Conservation (phyloP, 2,888 invertebrate species). For the Andrena trimmerana region DNA sequence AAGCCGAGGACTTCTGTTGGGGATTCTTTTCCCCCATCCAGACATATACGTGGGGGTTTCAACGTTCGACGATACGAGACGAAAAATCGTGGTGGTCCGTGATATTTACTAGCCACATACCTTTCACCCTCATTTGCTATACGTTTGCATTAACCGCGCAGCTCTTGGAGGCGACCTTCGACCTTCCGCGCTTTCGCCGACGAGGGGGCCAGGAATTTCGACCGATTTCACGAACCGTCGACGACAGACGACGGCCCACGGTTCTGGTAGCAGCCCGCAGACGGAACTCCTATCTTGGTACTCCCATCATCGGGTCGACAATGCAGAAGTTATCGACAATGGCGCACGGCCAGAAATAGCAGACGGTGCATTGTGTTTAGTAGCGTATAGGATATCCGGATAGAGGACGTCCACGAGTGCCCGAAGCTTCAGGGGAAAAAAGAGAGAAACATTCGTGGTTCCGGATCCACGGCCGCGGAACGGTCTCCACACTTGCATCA, state of each 20-base stretch:
- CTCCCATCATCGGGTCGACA: conserved; percentile 72
- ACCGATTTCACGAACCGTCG: conserved; percentile 63
- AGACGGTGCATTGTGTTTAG: conserved; percentile 80
- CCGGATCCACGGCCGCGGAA: conserved; percentile 45
- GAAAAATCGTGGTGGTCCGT: conserved; percentile 15
- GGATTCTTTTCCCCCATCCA: too few species aligned
- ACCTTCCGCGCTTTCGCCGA: conserved; percentile 45
- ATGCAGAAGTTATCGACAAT: conserved; percentile 81
- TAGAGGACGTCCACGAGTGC: conserved; percentile 58
- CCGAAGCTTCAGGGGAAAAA: conserved; percentile 19
- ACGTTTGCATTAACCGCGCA: conserved; percentile 37
- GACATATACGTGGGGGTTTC: background rate
- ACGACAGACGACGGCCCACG: conserved; percentile 50
- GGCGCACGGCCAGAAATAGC: conserved; percentile 80
- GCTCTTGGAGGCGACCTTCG: conserved; percentile 51
- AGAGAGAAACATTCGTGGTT: conserved; percentile 45
- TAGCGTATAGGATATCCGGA: conserved; percentile 76
- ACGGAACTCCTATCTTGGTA: conserved; percentile 66
- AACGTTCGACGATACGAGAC: background rate
- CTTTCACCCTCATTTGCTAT: conserved; percentile 19
- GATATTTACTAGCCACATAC: conserved; percentile 36
- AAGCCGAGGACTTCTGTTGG: background rate
- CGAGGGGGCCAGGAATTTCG: conserved; percentile 50
- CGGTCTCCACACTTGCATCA: conserved; percentile 46
- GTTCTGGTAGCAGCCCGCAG: conserved; percentile 53